Evolutionary conservation across 2,888 invertebrate genomes (phyloP), one percentile per base, ranked within the genome.

Genomic region (Eilema depressum): DNA sequence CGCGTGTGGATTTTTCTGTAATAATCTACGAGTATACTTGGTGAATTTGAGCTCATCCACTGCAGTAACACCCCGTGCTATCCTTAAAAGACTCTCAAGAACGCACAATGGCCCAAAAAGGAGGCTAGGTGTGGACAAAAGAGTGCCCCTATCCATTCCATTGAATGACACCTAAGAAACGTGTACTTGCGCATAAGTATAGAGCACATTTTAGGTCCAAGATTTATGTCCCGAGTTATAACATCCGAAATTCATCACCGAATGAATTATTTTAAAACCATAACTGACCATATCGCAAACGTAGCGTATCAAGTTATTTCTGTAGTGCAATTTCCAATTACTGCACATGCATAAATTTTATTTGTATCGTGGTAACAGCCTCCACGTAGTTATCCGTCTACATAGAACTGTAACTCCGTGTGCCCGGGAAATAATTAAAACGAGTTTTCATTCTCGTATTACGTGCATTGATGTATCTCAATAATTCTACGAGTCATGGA

Each of bases 321-420:
- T 76, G 78, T 79, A 73, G 66, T 72, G 70, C 79, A 75, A 83
- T 83, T 41, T 80, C 75, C 83, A 83, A 81, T 83, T 81, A 81
- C 73, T 78, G 81, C 78, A 80, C 75, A 79, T 76, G 75, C 76
- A 80, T 82, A 81, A 75, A 83, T 83, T 82, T 79, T 79, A 82
- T 79, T 79, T 76, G 69, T 81, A 78, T 76, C 77, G 71, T 76
- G 63, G 79, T 69, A 73, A 71, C 71, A 69, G 68, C 75, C 69
- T 63, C 67, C 57, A 37, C 33, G 71, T 74, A 70, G 74, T 74
- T 80, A 74, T 79, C 63, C 67, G 63, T 75, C 75, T 80, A 71
- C 73, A 82, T 75, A 69, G 67, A 23, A 71, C 71, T 75, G 71
- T 75, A 63, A 73, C 69, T 74, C 65, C 53, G 69, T 74, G 69